phyloP scores from a whole-genome alignment of 64 coral and sea anemone species.

The Orbicella faveolata region DNA sequence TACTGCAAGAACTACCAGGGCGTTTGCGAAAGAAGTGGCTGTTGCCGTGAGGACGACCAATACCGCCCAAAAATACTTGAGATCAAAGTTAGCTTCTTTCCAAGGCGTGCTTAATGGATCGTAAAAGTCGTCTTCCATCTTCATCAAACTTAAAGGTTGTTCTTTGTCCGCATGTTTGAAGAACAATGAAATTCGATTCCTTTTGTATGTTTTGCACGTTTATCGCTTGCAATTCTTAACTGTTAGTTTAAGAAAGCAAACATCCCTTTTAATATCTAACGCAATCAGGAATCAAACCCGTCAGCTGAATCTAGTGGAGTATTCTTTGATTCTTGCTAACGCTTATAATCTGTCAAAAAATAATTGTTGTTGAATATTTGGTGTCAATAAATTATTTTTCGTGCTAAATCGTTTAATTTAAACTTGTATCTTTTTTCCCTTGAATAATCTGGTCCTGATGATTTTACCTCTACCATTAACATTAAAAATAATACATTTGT shows the following conservation, averaged over 20 bases:
- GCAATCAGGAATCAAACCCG: background rate
- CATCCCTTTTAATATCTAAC: background rate
- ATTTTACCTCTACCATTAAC: too few relatives aligned
- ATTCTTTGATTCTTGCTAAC: background rate
- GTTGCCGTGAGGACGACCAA: conserved; percentile 10
- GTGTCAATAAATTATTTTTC: too few relatives aligned
- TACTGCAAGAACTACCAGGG: conserved; percentile 40
- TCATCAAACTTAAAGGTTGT: too few relatives aligned
- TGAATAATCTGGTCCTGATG: too few relatives aligned
- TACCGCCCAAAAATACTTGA: conserved; percentile 57
- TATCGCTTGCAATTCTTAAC: background rate
- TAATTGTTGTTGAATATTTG: too few relatives aligned
- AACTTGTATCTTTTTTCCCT: too few relatives aligned
- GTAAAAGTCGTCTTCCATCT: background rate
- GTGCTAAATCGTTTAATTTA: too few relatives aligned
- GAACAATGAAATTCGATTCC: background rate
- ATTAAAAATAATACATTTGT: too few relatives aligned
- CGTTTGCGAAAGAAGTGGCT: conserved; percentile 43
- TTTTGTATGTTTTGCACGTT: background rate
- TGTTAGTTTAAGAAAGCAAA: conserved; percentile 13
- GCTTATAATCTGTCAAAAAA: background rate
- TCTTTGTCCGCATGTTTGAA: background rate
- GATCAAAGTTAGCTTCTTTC: conserved; percentile 63
- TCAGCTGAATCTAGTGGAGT: background rate
- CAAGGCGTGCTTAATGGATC: background rate